A percentile compares a stretch with the other conserved stretches of the same genome.
Conservation (phyloP, 2,113 vertebrate species). For the Amblyopsis rosae region DNA sequence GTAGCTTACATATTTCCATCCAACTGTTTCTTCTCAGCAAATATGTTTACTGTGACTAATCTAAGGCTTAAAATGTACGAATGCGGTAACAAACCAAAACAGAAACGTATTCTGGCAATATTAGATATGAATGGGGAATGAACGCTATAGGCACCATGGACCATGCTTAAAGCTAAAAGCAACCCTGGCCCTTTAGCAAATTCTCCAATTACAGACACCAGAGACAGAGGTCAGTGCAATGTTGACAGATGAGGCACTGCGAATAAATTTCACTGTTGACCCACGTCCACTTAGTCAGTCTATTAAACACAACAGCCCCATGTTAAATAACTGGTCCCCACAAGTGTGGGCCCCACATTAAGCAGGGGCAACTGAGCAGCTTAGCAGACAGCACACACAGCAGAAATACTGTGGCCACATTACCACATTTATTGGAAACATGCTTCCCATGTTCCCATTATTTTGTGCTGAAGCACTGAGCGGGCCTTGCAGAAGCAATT, state of each 20-base stretch:
- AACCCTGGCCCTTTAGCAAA: neutral
- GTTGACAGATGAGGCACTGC: neutral
- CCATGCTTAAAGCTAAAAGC: conserved; percentile 5
- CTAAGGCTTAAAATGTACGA: neutral
- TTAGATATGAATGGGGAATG: no score
- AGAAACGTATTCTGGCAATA: no score
- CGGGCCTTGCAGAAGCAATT: conserved; percentile 2
- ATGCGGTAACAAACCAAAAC: neutral
- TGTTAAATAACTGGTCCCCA: neutral
- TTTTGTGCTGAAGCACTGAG: conserved; percentile 1
- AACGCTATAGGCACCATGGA: no score
- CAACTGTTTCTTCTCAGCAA: no score
- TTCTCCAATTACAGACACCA: conserved; percentile 31
- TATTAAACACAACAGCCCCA: neutral
- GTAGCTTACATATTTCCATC: neutral
- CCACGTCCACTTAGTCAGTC: no score
- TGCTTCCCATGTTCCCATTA: neutral
- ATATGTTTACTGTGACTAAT: neutral
- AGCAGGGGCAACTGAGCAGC: neutral
- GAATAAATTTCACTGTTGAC: neutral
- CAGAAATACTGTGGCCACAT: neutral
- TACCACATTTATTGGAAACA: neutral
- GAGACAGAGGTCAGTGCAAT: conserved; percentile 26
- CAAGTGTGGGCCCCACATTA: neutral
- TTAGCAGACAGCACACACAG: neutral